Evolutionary conservation across 2,113 vertebrate genomes (phyloP).

Genomic region (Gymnobelideus leadbeateri): DNA sequence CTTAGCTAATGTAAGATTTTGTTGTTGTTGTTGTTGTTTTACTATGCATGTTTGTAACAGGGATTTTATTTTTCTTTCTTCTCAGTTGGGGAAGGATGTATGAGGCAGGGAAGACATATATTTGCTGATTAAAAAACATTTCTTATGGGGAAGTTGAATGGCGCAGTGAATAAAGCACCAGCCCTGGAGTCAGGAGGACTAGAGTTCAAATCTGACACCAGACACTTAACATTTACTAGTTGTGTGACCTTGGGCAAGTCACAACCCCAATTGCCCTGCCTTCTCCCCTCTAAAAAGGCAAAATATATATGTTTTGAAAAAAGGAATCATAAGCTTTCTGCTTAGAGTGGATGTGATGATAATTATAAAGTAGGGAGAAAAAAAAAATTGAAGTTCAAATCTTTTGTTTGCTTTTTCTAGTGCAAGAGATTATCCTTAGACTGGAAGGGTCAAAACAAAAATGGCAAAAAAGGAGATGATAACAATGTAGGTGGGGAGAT

Average conservation of each 20-base stretch:
- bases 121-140: not conserved
- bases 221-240: too few species aligned
- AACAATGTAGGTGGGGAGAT: not conserved
- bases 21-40: not conserved
- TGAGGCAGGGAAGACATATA: not conserved
- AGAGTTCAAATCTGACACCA: too few species aligned
- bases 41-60: not conserved
- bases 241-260: too few species aligned
- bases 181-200: too few species aligned
- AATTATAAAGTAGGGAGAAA: not conserved
- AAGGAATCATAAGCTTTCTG: not conserved
- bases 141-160: too few species aligned
- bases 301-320: too few species aligned
- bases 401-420: not conserved
- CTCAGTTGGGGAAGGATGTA: not conserved
- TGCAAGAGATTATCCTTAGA: not conserved
- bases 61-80: not conserved
- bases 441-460: not conserved
- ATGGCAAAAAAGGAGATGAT: not conserved
- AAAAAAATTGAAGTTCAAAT: not conserved
- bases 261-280: too few species aligned
- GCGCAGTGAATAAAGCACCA: too few species aligned
- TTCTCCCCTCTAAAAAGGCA: too few species aligned
- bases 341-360: not conserved
- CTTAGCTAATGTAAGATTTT: too few species aligned